phyloP scores from a whole-genome alignment of 64 coral and sea anemone species.

The Stichodactyla helianthus region DNA sequence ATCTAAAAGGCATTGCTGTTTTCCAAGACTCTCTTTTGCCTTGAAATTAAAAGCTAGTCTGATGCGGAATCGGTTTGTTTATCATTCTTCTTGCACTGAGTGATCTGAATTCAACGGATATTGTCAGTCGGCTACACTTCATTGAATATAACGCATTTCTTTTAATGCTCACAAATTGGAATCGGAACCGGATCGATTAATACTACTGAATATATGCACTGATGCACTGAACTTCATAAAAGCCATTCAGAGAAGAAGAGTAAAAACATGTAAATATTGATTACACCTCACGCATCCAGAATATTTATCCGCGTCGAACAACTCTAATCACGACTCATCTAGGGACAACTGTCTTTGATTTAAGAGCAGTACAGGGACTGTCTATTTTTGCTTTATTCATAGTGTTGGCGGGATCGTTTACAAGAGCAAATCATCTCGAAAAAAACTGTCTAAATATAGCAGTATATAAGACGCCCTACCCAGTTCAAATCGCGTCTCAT shows the following conservation, averaged over 20 bases:
- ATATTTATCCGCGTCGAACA: no score
- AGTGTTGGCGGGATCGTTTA: no score
- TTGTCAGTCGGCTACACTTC: background rate
- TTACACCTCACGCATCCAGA: background rate
- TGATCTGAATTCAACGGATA: background rate
- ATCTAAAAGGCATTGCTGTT: background rate
- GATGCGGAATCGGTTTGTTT: background rate
- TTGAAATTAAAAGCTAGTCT: background rate
- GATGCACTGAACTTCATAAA: background rate
- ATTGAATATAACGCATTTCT: conserved; percentile 1
- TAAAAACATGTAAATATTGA: background rate
- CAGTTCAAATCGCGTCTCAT: no score
- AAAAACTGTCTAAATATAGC: no score
- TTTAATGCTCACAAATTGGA: conserved; percentile 3
- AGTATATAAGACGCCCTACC: no score
- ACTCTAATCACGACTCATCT: no score
- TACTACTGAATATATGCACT: background rate
- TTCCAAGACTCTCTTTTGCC: background rate
- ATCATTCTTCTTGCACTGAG: background rate
- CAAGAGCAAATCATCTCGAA: no score
- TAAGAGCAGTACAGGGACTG: background rate
- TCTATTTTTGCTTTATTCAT: no score
- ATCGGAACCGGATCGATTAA: background rate
- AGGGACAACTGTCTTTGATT: background rate
- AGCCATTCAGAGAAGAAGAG: background rate